Evolutionary conservation across 2,888 invertebrate species (phyloP).

Genomic region (Drosophila borealis): DNA sequence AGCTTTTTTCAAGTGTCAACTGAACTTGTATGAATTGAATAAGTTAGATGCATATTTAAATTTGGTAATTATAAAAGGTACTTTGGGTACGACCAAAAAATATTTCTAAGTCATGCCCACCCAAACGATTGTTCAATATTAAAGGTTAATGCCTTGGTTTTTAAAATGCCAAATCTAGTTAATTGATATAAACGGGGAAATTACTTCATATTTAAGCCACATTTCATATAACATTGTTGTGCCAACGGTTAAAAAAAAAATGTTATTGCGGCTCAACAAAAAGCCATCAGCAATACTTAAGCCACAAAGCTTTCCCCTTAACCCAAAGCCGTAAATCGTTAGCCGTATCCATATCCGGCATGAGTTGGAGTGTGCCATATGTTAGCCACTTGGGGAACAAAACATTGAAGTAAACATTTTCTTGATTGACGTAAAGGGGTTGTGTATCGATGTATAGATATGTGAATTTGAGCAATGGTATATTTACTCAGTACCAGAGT

Average conservation of each 20-base stretch:
- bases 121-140: conserved; percentile 3
- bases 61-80: too few species aligned
- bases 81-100: too few species aligned
- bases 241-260: background rate
- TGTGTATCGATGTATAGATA: background rate
- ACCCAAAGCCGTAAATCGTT: conserved; percentile 28
- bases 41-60: too few species aligned
- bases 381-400: conserved; percentile 23
- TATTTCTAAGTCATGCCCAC: conserved; percentile 25
- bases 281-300: conserved; percentile 6
- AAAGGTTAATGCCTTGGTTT: conserved; percentile 1
- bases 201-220: conserved; percentile 4
- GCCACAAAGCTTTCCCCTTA: conserved; percentile 29
- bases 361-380: conserved; percentile 41
- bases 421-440: conserved; percentile 4
- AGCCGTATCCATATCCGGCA: conserved; percentile 53
- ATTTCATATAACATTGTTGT: background rate
- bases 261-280: background rate
- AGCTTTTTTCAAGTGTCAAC: too few species aligned
- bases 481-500: conserved; percentile 50
- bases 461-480: conserved; percentile 40
- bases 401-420: conserved; percentile 19
- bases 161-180: conserved; percentile 1
- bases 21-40: too few species aligned
- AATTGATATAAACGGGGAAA: conserved; percentile 19